Conservation (phyloP, 2,797 vertebrate species). For the Neolamprologus multifasciatus region DNA sequence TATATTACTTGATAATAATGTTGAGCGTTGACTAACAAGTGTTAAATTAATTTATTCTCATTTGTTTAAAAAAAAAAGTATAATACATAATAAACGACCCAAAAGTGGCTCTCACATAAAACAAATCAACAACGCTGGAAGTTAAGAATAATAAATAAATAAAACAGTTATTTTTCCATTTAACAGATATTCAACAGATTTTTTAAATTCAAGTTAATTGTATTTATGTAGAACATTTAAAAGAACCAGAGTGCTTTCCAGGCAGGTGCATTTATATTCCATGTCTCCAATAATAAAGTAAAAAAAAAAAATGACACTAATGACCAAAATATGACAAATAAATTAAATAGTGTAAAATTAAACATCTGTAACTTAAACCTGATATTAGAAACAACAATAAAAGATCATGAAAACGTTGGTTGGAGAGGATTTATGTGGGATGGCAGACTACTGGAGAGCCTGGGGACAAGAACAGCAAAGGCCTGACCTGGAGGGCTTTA, state of each 20-base stretch:
- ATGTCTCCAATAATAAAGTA: neutral
- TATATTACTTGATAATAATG: neutral
- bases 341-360: neutral
- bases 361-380: neutral
- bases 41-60: neutral
- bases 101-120: neutral
- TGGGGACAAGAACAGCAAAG: neutral
- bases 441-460: neutral
- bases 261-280: neutral
- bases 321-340: neutral
- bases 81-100: neutral
- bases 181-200: neutral
- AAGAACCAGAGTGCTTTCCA: neutral
- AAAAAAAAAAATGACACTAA: neutral
- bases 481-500: neutral
- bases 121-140: fast-evolving
- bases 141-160: neutral
- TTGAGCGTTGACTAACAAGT: neutral
- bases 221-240: neutral
- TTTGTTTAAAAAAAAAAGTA: neutral
- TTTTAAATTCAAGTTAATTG: neutral
- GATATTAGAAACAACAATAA: neutral
- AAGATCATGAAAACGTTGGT: neutral
- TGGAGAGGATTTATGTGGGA: neutral
- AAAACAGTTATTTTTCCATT: fast-evolving